Base-by-base conservation (phyloP, 2,113 vertebrate genomes). In the Larimichthys crocea region DNA sequence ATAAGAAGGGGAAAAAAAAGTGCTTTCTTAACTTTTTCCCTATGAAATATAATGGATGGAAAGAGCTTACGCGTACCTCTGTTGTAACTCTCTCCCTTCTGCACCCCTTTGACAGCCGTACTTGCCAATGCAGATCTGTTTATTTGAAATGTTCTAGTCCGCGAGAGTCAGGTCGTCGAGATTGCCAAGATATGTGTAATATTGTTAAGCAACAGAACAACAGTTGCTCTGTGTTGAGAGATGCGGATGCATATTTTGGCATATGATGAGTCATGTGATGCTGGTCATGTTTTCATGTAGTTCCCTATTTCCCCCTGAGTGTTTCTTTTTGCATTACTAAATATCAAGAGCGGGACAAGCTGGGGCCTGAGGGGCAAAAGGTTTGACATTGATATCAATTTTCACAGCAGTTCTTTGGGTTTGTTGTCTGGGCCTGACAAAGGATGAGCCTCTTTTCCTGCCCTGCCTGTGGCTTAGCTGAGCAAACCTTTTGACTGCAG, bases 261-360 rank as follows among this genome's bases (percentile, higher is more conserved):
- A 15, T 69, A 71, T 65, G 68, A 85, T 76, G 26, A 53, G 16
- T 52, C 56, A 50, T 57, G 66, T 72, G 79, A 84, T 26, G 70
- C 19, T 17, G 44, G 14, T 68, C 24, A 31, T 57, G 67, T 53
- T 83, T 61, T 75, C 52, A 67, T 40, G 62, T 10, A 53, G 69
- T 89, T 70, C 66, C 59, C 40, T 31, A 3, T 55, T 76, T 66
- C 19, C 6, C 22, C 12, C 17, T 48, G 12, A 40, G 10, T 75
- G 59, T 85, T 61, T 24, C 7, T 59, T 86, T 70, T 74, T 55
- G 31, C 46, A 53, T 81, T 15, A 44, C 52, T 73, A 59, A 72
- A 74, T 64, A 73, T 31, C 20, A 79, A 75, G 42, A 24, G 24
- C 8, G 3, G 48, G 22, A 63, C 10, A 17, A 76, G 57, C 67